Conservation (phyloP, 37 sponge, comb jelly and placozoan genomes). For the Ianthella basta region DNA sequence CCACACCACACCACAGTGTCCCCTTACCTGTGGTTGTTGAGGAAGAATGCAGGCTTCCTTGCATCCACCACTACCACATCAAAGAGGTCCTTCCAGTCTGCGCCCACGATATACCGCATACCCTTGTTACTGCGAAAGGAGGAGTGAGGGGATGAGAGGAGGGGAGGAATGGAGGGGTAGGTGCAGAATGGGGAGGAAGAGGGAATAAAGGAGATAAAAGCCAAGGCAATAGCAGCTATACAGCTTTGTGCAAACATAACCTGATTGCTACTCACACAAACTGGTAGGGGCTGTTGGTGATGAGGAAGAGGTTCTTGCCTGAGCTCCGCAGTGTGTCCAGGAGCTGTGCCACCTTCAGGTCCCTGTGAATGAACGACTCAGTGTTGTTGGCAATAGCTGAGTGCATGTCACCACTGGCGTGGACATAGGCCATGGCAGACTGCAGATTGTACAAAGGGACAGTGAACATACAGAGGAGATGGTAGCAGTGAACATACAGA, state of each 20-base stretch:
- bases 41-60: conserved; percentile 89
- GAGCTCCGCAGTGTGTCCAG: conserved; percentile 66
- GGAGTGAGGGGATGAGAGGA: background rate
- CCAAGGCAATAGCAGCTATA: too few species aligned
- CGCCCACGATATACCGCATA: conserved; percentile 69
- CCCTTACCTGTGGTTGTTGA: conserved; percentile 51
- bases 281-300: conserved; percentile 91
- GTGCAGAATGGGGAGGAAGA: too few species aligned
- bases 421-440: conserved; percentile 61
- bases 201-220: too few species aligned
- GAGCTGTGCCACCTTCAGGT: conserved; percentile 43
- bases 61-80: conserved; percentile 84
- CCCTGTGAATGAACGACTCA: conserved; percentile 58
- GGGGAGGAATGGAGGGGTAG: too few species aligned
- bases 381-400: conserved; percentile 51
- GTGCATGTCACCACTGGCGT: conserved; percentile 66
- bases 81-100: conserved; percentile 90
- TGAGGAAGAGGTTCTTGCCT: conserved; percentile 87
- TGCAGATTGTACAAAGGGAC: conserved; percentile 32
- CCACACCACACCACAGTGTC: too few species aligned
- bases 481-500: too few species aligned
- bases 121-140: conserved; percentile 70
- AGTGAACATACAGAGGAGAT: too few species aligned
- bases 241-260: too few species aligned
- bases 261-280: conserved; percentile 73